These are phyloP conservation scores for Orestias chungarensis DNA, from an alignment of 2,797 vertebrate species.

Conservation along the genomic window DNA sequence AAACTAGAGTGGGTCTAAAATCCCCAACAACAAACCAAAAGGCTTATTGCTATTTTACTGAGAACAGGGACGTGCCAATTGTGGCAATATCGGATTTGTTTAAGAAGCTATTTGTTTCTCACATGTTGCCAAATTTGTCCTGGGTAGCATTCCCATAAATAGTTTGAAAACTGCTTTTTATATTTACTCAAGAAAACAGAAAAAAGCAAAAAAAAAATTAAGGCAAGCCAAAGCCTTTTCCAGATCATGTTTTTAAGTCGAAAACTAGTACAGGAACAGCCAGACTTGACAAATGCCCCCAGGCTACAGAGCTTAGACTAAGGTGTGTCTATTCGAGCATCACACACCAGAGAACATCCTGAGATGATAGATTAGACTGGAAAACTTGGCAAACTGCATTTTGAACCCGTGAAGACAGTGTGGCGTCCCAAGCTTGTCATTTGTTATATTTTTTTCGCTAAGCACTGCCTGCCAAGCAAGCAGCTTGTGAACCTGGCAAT, in stretches of 20 bases:
- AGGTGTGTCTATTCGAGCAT: constrained; percentile 54
- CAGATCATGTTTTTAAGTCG: background rate
- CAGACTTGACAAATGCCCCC: constrained; percentile 48
- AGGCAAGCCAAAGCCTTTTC: background rate
- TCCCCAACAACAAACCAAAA: background rate
- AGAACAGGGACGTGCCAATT: background rate
- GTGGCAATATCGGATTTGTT: background rate
- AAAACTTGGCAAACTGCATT: constrained; percentile 19
- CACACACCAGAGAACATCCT: constrained; percentile 30
- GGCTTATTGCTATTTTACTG: background rate
- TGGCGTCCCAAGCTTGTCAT: constrained; percentile 20
- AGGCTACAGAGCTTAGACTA: constrained; percentile 51
- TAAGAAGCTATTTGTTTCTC: background rate
- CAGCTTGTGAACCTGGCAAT: constrained; percentile 29
- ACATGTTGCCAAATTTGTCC: background rate
- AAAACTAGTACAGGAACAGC: constrained; percentile 24
- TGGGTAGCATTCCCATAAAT: background rate
- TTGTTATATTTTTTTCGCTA: too few relatives aligned
- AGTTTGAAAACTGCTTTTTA: too few relatives aligned
- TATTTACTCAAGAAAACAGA: too few relatives aligned
- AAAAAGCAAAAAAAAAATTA: too few relatives aligned
- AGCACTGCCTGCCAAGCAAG: constrained; percentile 46
- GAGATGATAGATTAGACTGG: constrained; percentile 25
- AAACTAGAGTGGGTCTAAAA: background rate
- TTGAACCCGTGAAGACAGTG: constrained; percentile 14